Evolutionary conservation across 2,888 invertebrate genomes (phyloP).

Genomic region (Adela reaumurella): DNA sequence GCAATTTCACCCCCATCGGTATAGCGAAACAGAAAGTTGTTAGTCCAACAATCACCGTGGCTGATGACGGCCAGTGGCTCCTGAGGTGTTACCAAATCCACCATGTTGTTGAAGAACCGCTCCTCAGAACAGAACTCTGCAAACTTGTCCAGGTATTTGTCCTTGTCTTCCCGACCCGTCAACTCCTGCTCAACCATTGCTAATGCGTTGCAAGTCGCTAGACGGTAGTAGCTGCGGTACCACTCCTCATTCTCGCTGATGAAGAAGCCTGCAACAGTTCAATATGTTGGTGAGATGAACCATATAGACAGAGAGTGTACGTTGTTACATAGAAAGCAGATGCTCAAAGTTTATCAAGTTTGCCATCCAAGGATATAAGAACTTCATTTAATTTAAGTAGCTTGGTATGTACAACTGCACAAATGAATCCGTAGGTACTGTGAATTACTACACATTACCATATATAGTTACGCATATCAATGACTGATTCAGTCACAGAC

Average conservation of each 20-base stretch:
- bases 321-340: no score
- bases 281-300: no score
- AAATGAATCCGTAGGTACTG: neutral
- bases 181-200: conserved; percentile 54
- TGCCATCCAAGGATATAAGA: no score
- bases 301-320: no score
- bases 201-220: conserved; percentile 61
- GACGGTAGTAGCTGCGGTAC: conserved; percentile 65
- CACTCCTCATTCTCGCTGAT: conserved; percentile 63
- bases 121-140: conserved; percentile 59
- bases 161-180: conserved; percentile 31
- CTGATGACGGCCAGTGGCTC: conserved; percentile 67
- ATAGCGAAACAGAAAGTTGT: conserved; percentile 66
- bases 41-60: conserved; percentile 75
- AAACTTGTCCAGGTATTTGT: conserved; percentile 57
- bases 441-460: no score
- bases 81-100: conserved; percentile 57
- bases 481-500: no score
- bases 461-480: no score
- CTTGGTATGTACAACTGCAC: no score
- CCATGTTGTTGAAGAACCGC: conserved; percentile 65
- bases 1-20: conserved; percentile 43
- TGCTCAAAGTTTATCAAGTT: no score
- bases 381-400: no score
- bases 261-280: conserved; percentile 51